phyloP scores from a whole-genome alignment of 2,797 vertebrate species.

The Myiothlypis chrysogaster region DNA sequence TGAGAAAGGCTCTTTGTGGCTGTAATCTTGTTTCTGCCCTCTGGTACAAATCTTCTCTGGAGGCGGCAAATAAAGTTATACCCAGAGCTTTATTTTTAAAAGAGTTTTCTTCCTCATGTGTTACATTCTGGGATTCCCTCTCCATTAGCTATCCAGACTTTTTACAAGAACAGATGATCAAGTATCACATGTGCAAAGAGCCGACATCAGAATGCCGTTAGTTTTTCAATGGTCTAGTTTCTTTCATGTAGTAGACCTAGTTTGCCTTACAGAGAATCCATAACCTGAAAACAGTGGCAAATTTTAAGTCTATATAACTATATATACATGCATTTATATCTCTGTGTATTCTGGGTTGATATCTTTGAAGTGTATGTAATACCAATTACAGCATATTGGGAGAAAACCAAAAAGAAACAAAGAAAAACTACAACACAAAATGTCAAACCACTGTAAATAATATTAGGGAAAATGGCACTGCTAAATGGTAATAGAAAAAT shows the following conservation, averaged over 20 bases:
- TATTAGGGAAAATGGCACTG: not conserved
- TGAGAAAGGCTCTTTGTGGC: not conserved
- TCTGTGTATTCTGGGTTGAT: not conserved
- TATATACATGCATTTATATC: not conserved
- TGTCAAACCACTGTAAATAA: not conserved
- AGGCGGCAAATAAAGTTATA: not conserved
- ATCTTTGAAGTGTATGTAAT: not conserved
- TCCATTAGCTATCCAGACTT: not conserved
- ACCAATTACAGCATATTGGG: not conserved
- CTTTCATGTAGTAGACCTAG: not conserved
- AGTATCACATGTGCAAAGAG: fast-evolving
- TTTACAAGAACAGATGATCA: not conserved
- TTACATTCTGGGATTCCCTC: not conserved
- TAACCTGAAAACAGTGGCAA: not conserved
- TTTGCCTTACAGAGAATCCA: not conserved
- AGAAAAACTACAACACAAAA: not conserved
- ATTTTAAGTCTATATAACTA: not conserved
- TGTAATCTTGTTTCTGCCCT: not conserved
- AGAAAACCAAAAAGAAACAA: not conserved
- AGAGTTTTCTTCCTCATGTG: not conserved
- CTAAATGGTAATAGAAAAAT: not conserved
- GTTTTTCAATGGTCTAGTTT: not conserved
- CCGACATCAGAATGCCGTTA: not conserved
- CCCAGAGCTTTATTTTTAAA: not conserved
- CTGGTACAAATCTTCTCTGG: not conserved